These are phyloP conservation scores for Tiliacea aurago DNA, from an alignment of 2,888 invertebrate species.

Conservation along the genomic window DNA sequence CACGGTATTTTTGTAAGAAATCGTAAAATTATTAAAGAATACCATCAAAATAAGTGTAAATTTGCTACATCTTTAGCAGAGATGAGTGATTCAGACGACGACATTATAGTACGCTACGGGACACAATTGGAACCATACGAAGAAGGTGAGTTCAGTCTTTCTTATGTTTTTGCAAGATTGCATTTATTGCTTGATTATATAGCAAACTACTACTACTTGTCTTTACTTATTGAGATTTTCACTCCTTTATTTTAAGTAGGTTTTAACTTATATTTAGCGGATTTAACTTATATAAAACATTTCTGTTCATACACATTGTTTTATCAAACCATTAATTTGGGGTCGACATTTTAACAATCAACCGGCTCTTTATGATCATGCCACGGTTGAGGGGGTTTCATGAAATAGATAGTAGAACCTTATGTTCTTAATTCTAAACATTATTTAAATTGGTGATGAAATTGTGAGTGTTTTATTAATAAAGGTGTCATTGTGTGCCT, in stretches of 20 bases:
- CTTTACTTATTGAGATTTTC: background rate
- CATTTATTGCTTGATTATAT: background rate
- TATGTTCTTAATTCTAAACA: background rate
- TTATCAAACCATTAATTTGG: background rate
- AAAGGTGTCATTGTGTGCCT: background rate
- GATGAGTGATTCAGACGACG: conserved; percentile 90
- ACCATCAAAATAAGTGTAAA: conserved; percentile 36
- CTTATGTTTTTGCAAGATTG: background rate
- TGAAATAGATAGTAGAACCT: background rate
- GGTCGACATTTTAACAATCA: background rate
- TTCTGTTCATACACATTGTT: background rate
- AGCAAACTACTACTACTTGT: background rate
- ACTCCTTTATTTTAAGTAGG: background rate
- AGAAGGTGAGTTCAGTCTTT: conserved; percentile 91
- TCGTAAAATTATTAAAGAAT: background rate
- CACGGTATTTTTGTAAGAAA: background rate
- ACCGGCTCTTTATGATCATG: background rate
- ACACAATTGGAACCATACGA: conserved; percentile 95
- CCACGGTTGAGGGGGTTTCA: background rate
- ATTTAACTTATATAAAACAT: too few species aligned
- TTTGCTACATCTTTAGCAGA: background rate
- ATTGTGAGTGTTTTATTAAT: background rate
- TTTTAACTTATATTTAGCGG: background rate
- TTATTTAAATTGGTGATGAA: background rate
- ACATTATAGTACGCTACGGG: conserved; percentile 94